A percentile compares a stretch with the other conserved stretches of the same genome.
Conservation (phyloP, 2,797 vertebrate species). For the Diglossa cyanea region DNA sequence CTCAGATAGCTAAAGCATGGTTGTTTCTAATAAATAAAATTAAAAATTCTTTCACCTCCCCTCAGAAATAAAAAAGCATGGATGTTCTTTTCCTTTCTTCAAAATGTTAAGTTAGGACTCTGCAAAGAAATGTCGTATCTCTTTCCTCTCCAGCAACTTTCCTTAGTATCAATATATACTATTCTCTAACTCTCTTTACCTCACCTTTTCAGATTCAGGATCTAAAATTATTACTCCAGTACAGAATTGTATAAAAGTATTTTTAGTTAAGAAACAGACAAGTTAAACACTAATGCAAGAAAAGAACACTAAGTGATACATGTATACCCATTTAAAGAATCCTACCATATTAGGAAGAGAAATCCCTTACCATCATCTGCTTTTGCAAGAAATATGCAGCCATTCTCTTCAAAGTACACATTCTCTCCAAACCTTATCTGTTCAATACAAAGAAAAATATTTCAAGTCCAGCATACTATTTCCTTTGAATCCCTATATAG, state of each 20-base stretch:
- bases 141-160: neutral
- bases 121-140: neutral
- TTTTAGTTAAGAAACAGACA: neutral
- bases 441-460: constrained; percentile 15
- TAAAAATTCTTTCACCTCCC: neutral
- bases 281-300: neutral
- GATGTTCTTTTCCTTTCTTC: neutral
- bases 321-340: neutral
- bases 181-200: neutral
- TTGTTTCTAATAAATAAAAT: neutral
- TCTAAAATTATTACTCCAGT: neutral
- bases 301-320: neutral
- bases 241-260: neutral
- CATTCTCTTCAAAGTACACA: constrained; percentile 84
- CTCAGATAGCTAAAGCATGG: neutral
- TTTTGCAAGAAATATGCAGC: constrained; percentile 84
- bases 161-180: neutral
- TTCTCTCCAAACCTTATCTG: constrained; percentile 83
- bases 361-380: constrained; percentile 77
- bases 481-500: neutral
- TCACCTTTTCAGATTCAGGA: neutral
- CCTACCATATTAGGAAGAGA: neutral
- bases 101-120: neutral
- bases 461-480: neutral
- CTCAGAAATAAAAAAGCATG: neutral